phyloP scores from a whole-genome alignment of 1,140 invertebrate genomes.

The Drosophila setifemur region DNA sequence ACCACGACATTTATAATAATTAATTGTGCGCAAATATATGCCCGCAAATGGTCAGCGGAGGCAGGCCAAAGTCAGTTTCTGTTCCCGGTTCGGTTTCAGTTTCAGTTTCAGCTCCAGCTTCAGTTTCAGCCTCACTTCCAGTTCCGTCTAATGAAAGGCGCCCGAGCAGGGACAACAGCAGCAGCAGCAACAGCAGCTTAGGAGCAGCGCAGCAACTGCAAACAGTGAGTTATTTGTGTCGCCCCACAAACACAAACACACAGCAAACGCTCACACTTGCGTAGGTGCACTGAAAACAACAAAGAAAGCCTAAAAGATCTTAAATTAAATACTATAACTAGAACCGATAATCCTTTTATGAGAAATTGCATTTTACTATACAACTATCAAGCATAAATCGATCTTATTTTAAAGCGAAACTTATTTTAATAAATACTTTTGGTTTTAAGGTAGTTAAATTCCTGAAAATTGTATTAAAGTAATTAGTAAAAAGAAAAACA shows the following conservation, averaged over 20 bases:
- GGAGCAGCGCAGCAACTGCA: conserved; percentile 30
- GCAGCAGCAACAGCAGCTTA: no score
- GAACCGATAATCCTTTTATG: no score
- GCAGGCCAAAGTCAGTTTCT: conserved; percentile 36
- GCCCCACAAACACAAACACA: conserved; percentile 17
- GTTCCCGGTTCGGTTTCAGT: background rate
- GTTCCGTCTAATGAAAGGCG: conserved; percentile 60
- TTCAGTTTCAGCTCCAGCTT: background rate
- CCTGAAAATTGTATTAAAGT: no score
- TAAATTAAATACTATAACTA: no score
- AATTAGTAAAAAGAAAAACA: no score
- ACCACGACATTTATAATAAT: conserved; percentile 81
- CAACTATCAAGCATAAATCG: no score
- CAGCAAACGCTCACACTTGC: background rate
- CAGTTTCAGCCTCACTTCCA: conserved; percentile 1
- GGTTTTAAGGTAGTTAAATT: no score
- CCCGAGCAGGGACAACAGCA: conserved; percentile 7
- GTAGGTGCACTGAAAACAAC: background rate
- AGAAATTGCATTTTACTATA: no score
- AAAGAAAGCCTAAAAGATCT: background rate
- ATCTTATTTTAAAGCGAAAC: no score
- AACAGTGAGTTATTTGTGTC: conserved; percentile 76
- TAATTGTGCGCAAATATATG: conserved; percentile 81
- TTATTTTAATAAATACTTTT: no score
- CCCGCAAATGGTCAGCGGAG: conserved; percentile 69